Conservation (phyloP, 2,113 vertebrate genomes). For the Oceanites oceanicus region DNA sequence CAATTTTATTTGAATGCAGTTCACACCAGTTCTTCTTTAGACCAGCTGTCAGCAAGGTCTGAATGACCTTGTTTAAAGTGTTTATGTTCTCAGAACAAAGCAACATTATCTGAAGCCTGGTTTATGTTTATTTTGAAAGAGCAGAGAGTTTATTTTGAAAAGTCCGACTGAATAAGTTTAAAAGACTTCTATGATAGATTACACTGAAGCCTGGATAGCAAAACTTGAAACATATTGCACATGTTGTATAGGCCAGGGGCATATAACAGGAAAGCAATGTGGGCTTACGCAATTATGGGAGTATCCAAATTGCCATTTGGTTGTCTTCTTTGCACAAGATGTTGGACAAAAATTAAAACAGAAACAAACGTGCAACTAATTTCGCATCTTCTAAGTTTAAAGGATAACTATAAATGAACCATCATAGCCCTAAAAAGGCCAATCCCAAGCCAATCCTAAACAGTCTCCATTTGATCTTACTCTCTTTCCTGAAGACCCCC, state of each 20-base stretch:
- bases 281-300: neutral
- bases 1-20: neutral
- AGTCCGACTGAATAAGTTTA: neutral
- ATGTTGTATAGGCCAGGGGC: neutral
- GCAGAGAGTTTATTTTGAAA: slow-evolving; percentile 32
- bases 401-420: neutral
- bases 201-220: neutral
- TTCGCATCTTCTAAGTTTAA: neutral
- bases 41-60: slow-evolving; percentile 31
- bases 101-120: slow-evolving; percentile 7
- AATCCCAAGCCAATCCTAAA: neutral
- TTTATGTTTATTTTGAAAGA: slow-evolving; percentile 50
- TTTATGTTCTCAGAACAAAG: slow-evolving; percentile 12
- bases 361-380: slow-evolving; percentile 13
- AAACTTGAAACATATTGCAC: neutral
- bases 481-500: neutral
- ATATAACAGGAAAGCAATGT: neutral
- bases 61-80: slow-evolving; percentile 16
- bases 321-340: slow-evolving; percentile 21
- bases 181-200: neutral
- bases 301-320: neutral
- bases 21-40: slow-evolving; percentile 8
- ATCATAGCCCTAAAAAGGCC: neutral
- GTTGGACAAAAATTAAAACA: slow-evolving; percentile 5
- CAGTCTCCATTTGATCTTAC: neutral